A percentile compares a stretch with the other conserved stretches of the same genome.
Evolutionary conservation across 2,797 vertebrate species (phyloP).

Genomic region (Channallabes apus): DNA sequence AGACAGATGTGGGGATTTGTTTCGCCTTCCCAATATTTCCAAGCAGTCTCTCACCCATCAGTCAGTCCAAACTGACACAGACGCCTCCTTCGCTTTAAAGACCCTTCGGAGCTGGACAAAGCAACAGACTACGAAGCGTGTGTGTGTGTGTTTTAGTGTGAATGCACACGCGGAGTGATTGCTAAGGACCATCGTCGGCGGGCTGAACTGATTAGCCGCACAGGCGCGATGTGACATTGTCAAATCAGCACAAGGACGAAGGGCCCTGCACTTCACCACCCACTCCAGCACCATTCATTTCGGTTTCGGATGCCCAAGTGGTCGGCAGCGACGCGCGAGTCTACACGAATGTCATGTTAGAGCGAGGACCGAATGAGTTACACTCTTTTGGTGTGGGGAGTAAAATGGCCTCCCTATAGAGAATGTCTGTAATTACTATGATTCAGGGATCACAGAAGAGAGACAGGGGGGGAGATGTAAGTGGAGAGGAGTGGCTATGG

Average conservation of each 20-base stretch:
- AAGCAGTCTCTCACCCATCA: conserved; percentile 11
- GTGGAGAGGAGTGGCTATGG: conserved; percentile 1
- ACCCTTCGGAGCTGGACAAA: background rate
- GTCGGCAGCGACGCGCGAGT: background rate
- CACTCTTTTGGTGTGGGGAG: background rate
- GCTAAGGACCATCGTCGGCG: conserved; percentile 31
- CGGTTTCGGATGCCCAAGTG: background rate
- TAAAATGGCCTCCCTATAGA: background rate
- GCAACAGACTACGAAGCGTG: background rate
- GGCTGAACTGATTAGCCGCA: conserved; percentile 39
- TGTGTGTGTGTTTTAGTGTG: conserved; percentile 21
- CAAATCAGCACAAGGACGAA: conserved; percentile 43
- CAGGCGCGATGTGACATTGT: conserved; percentile 30
- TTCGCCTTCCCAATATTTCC: background rate
- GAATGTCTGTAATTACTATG: conserved; percentile 23
- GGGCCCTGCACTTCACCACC: conserved; percentile 11
- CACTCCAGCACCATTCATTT: conserved; percentile 20
- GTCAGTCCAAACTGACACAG: background rate
- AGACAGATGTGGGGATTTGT: background rate
- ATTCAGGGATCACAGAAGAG: conserved; percentile 8
- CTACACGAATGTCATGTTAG: background rate
- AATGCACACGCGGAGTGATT: conserved; percentile 26
- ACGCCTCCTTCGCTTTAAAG: conserved; percentile 15
- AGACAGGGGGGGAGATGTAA: background rate
- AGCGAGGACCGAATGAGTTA: background rate